phyloP scores from a whole-genome alignment of 1,140 invertebrate genomes.

The Microplitis mediator region DNA sequence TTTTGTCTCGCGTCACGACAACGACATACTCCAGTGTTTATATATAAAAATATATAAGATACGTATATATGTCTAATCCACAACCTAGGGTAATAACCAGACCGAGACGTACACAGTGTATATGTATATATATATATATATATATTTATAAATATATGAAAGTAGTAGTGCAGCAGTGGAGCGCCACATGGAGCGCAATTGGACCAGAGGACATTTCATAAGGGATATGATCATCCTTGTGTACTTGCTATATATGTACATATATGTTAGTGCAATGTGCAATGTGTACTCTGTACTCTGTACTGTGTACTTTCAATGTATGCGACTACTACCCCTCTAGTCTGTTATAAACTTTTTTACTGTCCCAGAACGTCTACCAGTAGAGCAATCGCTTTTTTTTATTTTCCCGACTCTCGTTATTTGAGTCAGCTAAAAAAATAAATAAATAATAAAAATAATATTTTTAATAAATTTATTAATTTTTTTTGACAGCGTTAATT shows the following conservation, averaged over 20 bases:
- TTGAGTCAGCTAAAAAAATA: not conserved
- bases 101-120: slow-evolving; percentile 27
- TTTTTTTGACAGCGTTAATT: no score
- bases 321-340: not conserved
- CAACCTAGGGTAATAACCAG: slow-evolving; percentile 27
- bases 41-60: slow-evolving; percentile 10
- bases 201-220: not conserved
- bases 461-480: no score
- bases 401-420: not conserved
- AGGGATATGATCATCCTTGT: not conserved
- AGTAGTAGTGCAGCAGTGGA: no score
- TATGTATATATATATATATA: not conserved
- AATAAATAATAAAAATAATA: not conserved
- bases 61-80: slow-evolving; percentile 19
- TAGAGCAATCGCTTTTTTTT: not conserved
- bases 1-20: not conserved
- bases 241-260: not conserved
- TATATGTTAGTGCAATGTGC: no score
- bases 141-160: no score
- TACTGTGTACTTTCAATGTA: no score
- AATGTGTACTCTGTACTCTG: no score
- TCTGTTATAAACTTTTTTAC: slow-evolving; percentile 1
- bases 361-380: not conserved
- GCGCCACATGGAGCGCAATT: not conserved
- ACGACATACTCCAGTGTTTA: slow-evolving; percentile 6